Conservation (phyloP, 2,888 invertebrate species). For the Bellardia pandia region DNA sequence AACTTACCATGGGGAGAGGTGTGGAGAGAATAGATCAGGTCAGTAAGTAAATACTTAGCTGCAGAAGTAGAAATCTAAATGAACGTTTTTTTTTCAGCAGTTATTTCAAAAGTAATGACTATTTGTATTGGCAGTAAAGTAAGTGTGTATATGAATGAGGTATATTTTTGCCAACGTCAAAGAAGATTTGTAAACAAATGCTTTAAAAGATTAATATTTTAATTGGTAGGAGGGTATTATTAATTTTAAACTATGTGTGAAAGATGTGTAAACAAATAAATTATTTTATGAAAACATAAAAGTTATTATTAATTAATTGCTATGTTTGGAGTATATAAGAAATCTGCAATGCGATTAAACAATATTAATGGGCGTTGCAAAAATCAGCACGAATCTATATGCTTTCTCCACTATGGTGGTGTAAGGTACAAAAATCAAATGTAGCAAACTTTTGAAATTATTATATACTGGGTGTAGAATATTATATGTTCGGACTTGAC, state of each 20-base stretch:
- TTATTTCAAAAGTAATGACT: constrained; percentile 31
- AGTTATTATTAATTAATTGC: no score
- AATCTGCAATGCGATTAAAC: no score
- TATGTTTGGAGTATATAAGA: no score
- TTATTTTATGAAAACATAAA: neutral
- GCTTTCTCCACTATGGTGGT: no score
- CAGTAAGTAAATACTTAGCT: neutral
- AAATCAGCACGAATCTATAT: no score
- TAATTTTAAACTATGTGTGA: neutral
- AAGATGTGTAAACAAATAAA: neutral
- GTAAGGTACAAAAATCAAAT: no score
- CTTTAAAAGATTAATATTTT: constrained; percentile 25
- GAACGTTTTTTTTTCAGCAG: neutral
- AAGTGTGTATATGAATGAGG: neutral
- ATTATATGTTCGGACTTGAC: no score
- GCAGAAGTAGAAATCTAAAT: constrained; percentile 36
- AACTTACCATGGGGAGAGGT: neutral
- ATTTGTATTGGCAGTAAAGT: constrained; percentile 38
- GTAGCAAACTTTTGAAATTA: no score
- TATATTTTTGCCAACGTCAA: constrained; percentile 33
- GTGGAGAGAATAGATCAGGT: neutral
- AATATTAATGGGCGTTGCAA: no score
- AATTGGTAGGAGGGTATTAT: neutral
- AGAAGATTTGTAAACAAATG: constrained; percentile 5
- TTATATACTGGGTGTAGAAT: no score